Conservation (phyloP, 2,888 invertebrate species). For the Allophyes oxyacanthae region DNA sequence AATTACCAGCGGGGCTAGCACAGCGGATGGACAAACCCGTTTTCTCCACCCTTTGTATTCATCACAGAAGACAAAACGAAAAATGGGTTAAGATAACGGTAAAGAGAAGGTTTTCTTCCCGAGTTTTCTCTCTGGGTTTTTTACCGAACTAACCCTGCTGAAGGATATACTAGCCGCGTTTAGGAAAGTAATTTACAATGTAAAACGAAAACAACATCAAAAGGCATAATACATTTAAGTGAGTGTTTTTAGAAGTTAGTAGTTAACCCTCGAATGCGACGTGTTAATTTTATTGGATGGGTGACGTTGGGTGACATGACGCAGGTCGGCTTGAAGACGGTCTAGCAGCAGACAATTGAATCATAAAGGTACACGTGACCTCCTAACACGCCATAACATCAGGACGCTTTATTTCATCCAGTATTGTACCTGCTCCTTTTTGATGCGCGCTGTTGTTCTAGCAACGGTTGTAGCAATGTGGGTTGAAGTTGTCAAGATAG, state of each 20-base stretch:
- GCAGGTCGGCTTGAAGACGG: slow-evolving; percentile 77
- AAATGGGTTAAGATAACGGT: no score
- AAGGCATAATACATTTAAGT: slow-evolving; percentile 35
- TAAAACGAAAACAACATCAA: slow-evolving; percentile 33
- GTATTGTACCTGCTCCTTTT: slow-evolving; percentile 13
- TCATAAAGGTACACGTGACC: slow-evolving; percentile 79
- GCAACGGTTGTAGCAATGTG: slow-evolving; percentile 11
- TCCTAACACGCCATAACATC: slow-evolving; percentile 33
- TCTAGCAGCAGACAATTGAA: slow-evolving; percentile 78
- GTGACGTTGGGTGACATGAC: slow-evolving; percentile 66
- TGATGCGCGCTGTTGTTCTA: slow-evolving; percentile 13
- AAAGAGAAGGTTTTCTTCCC: no score
- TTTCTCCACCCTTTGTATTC: no score
- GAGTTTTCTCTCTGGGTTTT: no score
- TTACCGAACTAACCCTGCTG: no score
- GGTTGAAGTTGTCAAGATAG: slow-evolving; percentile 33
- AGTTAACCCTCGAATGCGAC: slow-evolving; percentile 53
- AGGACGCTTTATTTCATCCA: slow-evolving; percentile 49
- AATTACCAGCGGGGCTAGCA: no score
- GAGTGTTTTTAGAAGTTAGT: slow-evolving; percentile 41
- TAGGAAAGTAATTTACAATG: neutral
- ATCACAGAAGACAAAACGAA: no score
- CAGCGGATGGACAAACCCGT: no score
- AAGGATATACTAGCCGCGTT: neutral
- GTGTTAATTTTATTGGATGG: slow-evolving; percentile 74